phyloP scores from a whole-genome alignment of 30 jellyfish, hydroid and myxozoan species.

The Cassiopea andromeda region DNA sequence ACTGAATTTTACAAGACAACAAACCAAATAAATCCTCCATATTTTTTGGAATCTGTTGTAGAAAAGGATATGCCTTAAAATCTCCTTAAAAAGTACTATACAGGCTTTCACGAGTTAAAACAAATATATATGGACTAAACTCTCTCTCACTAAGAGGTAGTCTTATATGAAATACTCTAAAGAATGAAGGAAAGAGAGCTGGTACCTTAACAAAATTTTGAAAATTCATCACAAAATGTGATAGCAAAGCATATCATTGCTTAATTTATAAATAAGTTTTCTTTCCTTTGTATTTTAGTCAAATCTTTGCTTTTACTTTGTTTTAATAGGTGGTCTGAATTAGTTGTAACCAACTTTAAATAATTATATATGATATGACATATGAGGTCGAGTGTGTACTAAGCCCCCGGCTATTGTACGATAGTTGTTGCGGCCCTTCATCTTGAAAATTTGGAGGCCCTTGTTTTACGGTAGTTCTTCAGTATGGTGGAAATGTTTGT shows the following conservation, averaged over 20 bases:
- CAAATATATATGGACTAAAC: constrained; percentile 40
- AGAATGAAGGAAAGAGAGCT: constrained; percentile 1
- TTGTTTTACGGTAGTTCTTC: too few relatives aligned
- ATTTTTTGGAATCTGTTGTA: constrained; percentile 42
- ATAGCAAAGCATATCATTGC: not conserved
- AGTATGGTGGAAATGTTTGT: too few relatives aligned
- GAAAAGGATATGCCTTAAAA: constrained; percentile 48
- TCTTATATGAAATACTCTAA: constrained; percentile 13
- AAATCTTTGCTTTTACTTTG: too few relatives aligned
- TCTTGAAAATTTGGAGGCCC: too few relatives aligned
- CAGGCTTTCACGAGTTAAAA: not conserved
- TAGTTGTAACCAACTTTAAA: too few relatives aligned
- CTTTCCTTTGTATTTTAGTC: too few relatives aligned
- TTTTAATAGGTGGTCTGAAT: too few relatives aligned
- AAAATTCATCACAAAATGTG: not conserved
- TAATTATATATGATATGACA: too few relatives aligned
- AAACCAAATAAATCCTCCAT: constrained; percentile 41
- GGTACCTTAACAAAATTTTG: not conserved
- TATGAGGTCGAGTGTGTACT: too few relatives aligned
- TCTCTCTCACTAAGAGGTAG: constrained; percentile 46
- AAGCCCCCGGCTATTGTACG: too few relatives aligned
- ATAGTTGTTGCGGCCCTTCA: too few relatives aligned
- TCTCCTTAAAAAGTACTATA: constrained; percentile 17
- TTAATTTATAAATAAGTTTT: not conserved
- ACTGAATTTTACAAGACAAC: constrained; percentile 35